Evolutionary conservation across 2,113 vertebrate genomes (phyloP).

Genomic region (Nycticorax nycticorax): DNA sequence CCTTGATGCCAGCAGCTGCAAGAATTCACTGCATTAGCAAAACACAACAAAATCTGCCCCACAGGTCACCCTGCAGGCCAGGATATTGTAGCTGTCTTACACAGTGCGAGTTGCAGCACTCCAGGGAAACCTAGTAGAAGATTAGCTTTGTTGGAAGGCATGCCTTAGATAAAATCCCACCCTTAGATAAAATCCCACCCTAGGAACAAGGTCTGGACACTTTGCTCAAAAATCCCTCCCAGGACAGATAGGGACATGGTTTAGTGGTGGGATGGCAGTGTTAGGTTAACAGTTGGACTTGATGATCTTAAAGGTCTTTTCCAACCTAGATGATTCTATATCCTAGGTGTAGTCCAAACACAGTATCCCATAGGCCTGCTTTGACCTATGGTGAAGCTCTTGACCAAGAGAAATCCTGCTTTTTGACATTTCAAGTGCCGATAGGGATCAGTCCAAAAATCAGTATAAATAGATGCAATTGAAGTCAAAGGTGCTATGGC

Average conservation of each 20-base stretch:
- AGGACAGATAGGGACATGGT: neutral
- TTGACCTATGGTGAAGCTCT: neutral
- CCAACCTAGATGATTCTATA: no score
- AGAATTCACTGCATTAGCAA: neutral
- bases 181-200: neutral
- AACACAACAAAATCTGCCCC: neutral
- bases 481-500: neutral
- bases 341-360: neutral
- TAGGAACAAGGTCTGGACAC: neutral
- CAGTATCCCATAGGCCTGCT: neutral
- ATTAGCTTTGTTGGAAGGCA: neutral
- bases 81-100: neutral
- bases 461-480: neutral
- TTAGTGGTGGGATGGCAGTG: no score
- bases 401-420: neutral
- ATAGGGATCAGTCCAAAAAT: neutral
- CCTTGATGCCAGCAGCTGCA: neutral
- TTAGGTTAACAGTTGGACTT: no score
- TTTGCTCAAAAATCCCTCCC: neutral
- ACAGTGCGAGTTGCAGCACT: neutral
- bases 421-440: neutral
- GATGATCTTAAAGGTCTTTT: no score
- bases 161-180: neutral
- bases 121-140: neutral
- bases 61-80: neutral